Evolutionary conservation across 2,888 invertebrate species (phyloP).

Genomic region (Erebia palarica): DNA sequence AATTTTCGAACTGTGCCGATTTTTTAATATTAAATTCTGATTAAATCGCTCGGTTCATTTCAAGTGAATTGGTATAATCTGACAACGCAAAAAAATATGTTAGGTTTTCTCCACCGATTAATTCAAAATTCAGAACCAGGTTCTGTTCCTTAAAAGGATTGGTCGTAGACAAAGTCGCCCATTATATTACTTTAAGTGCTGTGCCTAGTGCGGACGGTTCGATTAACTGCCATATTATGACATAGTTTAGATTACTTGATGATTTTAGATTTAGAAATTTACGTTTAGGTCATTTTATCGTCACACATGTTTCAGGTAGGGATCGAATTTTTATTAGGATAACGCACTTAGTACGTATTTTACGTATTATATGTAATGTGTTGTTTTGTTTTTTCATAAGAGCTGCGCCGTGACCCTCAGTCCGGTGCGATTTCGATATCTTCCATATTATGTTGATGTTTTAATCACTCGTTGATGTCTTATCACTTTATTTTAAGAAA

Average conservation of each 20-base stretch:
- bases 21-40: slow-evolving; percentile 27
- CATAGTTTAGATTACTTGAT: slow-evolving; percentile 77
- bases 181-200: slow-evolving; percentile 57
- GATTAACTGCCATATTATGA: slow-evolving; percentile 82
- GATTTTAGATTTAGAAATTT: slow-evolving; percentile 72
- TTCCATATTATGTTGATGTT: slow-evolving; percentile 52
- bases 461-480: slow-evolving; percentile 74
- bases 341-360: slow-evolving; percentile 56
- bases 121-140: slow-evolving; percentile 72
- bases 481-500: slow-evolving; percentile 64
- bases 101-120: slow-evolving; percentile 76
- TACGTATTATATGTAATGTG: slow-evolving; percentile 57
- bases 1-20: slow-evolving; percentile 37
- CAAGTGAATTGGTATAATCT: slow-evolving; percentile 25
- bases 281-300: slow-evolving; percentile 68
- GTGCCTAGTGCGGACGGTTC: slow-evolving; percentile 78
- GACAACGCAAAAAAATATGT: slow-evolving; percentile 40
- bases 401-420: slow-evolving; percentile 52
- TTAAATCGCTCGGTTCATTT: slow-evolving; percentile 25
- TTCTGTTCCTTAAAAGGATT: slow-evolving; percentile 62
- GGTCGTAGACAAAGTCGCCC: slow-evolving; percentile 61
- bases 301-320: slow-evolving; percentile 72
- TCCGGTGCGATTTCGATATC: slow-evolving; percentile 51
- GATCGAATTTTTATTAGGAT: slow-evolving; percentile 73
- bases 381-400: slow-evolving; percentile 47